Percentiles rank a stretch among this genome's conserved stretches.
Evolutionary conservation across 1,140 invertebrate species (phyloP).

Genomic region (Epicauta chinensis): DNA sequence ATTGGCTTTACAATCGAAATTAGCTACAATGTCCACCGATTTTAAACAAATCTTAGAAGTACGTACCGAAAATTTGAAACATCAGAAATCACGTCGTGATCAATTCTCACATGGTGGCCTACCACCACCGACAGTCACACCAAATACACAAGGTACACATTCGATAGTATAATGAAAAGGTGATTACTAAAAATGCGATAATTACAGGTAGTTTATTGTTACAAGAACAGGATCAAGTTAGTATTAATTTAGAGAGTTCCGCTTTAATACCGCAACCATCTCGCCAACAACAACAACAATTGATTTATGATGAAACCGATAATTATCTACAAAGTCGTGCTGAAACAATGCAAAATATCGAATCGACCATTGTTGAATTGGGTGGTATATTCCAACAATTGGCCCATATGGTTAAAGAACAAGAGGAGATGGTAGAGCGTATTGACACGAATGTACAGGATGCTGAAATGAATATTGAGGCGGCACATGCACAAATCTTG

Average conservation of each 20-base stretch:
- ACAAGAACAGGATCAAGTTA: constrained; percentile 67
- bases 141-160: constrained; percentile 24
- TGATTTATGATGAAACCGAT: constrained; percentile 80
- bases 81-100: constrained; percentile 88
- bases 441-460: constrained; percentile 98
- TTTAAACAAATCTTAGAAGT: constrained; percentile 93
- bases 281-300: constrained; percentile 56
- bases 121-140: constrained; percentile 52
- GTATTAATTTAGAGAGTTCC: constrained; percentile 64
- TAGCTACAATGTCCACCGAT: constrained; percentile 94
- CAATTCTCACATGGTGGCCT: constrained; percentile 84
- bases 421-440: constrained; percentile 97
- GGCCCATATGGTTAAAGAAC: constrained; percentile 98
- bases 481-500: constrained; percentile 93
- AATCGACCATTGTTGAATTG: constrained; percentile 98
- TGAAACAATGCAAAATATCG: constrained; percentile 98
- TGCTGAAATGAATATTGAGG: constrained; percentile 93
- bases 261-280: constrained; percentile 37
- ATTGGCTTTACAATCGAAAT: constrained; percentile 86
- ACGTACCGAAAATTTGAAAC: constrained; percentile 87
- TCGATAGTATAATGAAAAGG: not conserved
- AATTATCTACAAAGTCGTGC: constrained; percentile 87
- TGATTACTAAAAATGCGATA: not conserved
- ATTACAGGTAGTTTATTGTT: constrained; percentile 40
- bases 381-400: constrained; percentile 97